Evolutionary conservation across 2,888 invertebrate genomes (phyloP), one percentile per base, ranked within the genome.

Genomic region (Drosophila flavopinicola): DNA sequence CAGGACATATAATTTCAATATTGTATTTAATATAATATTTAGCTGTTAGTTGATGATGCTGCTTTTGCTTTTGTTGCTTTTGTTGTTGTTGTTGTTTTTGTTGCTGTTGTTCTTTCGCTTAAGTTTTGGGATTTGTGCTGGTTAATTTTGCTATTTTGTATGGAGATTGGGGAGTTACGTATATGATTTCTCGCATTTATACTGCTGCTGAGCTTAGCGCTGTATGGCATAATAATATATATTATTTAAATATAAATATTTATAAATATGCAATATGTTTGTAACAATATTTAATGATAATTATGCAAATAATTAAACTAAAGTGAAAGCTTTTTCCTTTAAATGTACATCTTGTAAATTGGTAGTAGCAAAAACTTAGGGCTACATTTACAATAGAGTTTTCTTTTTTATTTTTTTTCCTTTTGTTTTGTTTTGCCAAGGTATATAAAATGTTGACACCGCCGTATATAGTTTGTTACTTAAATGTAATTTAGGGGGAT

Each of bases 241-340:
- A 60, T 73, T 61, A 67, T 69, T 85, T 66, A 75, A 76, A 65
- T 78, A 20, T 30, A 30, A 44, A 30, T 44, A 44, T 66, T 68
- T 85, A 85, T 85, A 85, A 80, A 83, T 80, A 85, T 74, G 86
- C 68, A 83, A 83, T 80, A 76, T 85, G 77, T 83, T 80, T 80
- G 60, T 80, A 80, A 80, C 80, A 80, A 80, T 80, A 84, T 79
- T 79, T 74, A 79, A 70, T 74, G 52, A 44, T 79, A 79, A 79
- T 82, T 82, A 82, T 57, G 80, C 80, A 82, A 82, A 82, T 82
- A 82, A 82, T 85, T 85, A 84, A 82, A 82, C 80, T 82, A 86
- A 82, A 86, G 86, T 86, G 80, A 82, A 82, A 82, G 80, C 80
- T 82, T 82, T 80, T 67, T 82, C 77, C 84, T 71, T 82, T 71